Evolutionary conservation across 2,113 vertebrate species (phyloP).

Genomic region (Podilymbus podiceps): DNA sequence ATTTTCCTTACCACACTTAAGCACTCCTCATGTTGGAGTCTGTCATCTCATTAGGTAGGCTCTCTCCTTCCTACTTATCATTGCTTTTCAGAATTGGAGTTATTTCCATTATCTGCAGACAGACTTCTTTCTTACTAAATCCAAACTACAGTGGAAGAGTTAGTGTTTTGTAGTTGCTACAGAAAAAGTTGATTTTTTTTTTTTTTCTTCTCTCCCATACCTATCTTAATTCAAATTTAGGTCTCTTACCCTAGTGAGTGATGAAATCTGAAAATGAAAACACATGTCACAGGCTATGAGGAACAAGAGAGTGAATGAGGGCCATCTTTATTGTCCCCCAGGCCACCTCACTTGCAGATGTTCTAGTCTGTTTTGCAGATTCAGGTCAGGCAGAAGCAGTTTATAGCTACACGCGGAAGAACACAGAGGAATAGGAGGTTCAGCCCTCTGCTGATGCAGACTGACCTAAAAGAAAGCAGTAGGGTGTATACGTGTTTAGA

Average conservation of each 20-base stretch:
- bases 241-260: neutral
- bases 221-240: neutral
- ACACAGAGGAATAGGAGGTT: neutral
- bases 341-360: neutral
- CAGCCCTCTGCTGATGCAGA: neutral
- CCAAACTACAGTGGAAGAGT: neutral
- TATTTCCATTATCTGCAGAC: neutral
- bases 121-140: neutral
- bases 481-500: neutral
- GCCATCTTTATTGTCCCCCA: neutral
- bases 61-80: neutral
- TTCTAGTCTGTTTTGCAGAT: fast-evolving
- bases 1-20: neutral
- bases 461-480: neutral
- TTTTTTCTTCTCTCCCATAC: neutral
- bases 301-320: neutral
- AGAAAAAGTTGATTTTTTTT: neutral
- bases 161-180: neutral
- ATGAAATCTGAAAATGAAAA: neutral
- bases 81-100: neutral
- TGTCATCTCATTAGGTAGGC: neutral
- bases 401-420: neutral
- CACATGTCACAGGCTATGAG: neutral
- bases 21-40: neutral
- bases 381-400: neutral